A percentile compares a stretch with the other conserved stretches of the same genome.
phyloP scores from a whole-genome alignment of 2,113 vertebrate species.

The Phocoena phocoena region DNA sequence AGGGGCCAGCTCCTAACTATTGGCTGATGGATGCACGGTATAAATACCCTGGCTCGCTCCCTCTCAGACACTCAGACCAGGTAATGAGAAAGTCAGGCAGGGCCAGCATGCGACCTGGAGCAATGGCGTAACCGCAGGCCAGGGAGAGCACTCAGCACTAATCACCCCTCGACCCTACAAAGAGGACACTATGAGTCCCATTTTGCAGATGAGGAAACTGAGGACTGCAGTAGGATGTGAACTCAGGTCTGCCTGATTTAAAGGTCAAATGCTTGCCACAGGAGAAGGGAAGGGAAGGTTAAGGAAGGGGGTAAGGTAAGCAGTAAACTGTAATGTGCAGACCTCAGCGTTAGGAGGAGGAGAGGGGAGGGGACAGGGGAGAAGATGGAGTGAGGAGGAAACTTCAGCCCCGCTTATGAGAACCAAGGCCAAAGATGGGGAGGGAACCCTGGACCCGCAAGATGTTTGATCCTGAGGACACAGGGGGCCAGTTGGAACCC shows the following conservation, averaged over 20 bases:
- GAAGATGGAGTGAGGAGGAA: background rate
- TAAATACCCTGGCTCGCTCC: background rate
- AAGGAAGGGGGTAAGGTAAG: background rate
- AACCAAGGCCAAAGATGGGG: background rate
- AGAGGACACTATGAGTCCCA: background rate
- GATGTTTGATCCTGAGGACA: background rate
- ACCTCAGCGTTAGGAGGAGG: background rate
- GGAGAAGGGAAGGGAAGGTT: background rate
- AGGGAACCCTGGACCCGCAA: background rate
- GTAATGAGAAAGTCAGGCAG: background rate
- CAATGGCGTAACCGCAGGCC: too few species aligned
- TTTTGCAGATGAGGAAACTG: background rate
- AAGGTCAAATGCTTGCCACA: background rate
- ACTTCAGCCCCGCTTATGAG: background rate
- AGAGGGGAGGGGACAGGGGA: background rate
- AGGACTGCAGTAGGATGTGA: background rate
- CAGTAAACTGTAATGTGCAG: background rate
- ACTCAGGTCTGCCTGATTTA: background rate
- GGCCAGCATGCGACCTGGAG: background rate
- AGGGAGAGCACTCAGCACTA: background rate
- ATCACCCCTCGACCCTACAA: background rate
- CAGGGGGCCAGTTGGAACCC: accelerated
- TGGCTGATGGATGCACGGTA: background rate
- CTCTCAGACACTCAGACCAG: background rate
- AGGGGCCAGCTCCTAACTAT: background rate